Base-by-base conservation (phyloP, 2,113 vertebrate genomes). In the Cacatua alba region DNA sequence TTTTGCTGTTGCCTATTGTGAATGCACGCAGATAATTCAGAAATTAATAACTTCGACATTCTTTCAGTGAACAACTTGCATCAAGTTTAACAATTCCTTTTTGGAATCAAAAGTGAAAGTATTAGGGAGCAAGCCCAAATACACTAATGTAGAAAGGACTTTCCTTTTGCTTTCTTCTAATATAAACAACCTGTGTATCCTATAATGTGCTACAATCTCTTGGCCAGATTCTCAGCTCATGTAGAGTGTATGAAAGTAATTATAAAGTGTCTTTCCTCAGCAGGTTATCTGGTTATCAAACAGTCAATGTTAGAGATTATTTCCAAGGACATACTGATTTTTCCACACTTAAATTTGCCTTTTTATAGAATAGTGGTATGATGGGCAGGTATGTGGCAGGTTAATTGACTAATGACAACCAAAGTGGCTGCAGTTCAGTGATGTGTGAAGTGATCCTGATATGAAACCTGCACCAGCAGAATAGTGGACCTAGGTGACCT, bases 271-370 rank as follows among this genome's bases (percentile, higher is more conserved):
- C 28, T 97, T 91, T 29, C 17, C 46, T 80, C 67, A 87, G 87
- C 74, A 84, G 69, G 26, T 71, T 91, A 46, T 75, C 76, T 78
- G 55, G 46, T 25, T 55, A 63, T 63, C 53, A 83, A 35, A 39
- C 53, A 84, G 72, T 4, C 69, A 83, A 82, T 75, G 41, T 77
- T 76, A 71, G 46, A 79, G 72, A 64, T 71, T 25, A 95, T 91
- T 92, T 92, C 43, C 88, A 88, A 93, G 92, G 80, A 46, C 64
- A 31, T 26, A 9, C 59, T 80, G 65, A 63, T 92, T 94, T 93
- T 59, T 60, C 51, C 29, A 48, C 57, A 31, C 43, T 48, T 82
- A 25, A 68, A 68, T 55, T 85, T 68, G 35, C 20, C 72, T 35
- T 75, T 89, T 91, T 62, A 68, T 13, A 69, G 48, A 65, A 4